Evolutionary conservation across 2,113 vertebrate species (phyloP).

Genomic region (Damaliscus lunatus): DNA sequence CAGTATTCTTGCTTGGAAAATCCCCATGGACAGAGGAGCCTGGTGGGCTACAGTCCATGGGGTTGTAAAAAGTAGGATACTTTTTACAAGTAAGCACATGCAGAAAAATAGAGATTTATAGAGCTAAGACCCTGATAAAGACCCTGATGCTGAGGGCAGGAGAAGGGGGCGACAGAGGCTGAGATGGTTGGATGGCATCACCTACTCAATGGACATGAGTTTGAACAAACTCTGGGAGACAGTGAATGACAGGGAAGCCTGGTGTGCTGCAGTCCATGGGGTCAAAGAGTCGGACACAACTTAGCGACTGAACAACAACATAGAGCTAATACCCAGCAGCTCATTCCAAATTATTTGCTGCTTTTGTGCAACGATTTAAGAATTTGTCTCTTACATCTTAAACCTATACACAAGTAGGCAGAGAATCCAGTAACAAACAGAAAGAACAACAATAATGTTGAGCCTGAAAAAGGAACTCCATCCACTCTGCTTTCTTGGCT

Average conservation of each 20-base stretch:
- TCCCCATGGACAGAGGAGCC: not conserved
- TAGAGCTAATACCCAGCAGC: not conserved
- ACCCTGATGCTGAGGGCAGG: not conserved
- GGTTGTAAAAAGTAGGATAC: not conserved
- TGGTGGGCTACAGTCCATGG: not conserved
- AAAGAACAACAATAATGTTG: not conserved
- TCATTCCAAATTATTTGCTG: not conserved
- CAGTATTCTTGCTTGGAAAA: not conserved
- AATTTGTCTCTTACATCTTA: not conserved
- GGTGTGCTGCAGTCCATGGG: not conserved
- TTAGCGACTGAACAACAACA: not conserved
- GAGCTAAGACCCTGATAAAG: not conserved
- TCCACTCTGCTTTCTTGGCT: not conserved
- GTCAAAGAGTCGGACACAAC: not conserved
- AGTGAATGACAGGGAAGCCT: not conserved
- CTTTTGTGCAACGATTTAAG: not conserved
- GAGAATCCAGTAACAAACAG: not conserved
- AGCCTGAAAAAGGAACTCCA: not conserved
- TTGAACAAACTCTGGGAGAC: not conserved
- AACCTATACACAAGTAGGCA: not conserved
- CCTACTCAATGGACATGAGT: not conserved
- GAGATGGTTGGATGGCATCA: not conserved
- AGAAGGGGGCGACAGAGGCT: not conserved
- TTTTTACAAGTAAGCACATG: not conserved
- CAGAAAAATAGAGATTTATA: not conserved